Percentiles rank a stretch among this genome's conserved stretches.
phyloP scores from a whole-genome alignment of 2,888 invertebrate species.

The Cryptus armator region DNA sequence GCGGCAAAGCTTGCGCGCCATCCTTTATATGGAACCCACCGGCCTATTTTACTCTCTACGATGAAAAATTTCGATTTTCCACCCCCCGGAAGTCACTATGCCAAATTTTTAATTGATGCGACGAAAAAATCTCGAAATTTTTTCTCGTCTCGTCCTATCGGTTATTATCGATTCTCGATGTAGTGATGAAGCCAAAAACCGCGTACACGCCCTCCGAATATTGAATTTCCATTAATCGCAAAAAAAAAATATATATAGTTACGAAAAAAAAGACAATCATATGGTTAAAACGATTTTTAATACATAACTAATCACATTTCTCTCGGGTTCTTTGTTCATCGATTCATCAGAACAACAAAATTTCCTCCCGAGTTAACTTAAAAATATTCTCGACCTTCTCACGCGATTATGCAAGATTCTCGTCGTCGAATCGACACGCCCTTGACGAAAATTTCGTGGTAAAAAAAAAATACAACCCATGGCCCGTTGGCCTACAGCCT shows the following conservation, averaged over 20 bases:
- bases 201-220: not conserved
- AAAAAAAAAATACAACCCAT: not conserved
- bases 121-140: not conserved
- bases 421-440: constrained; percentile 16
- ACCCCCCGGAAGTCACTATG: not conserved
- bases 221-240: not conserved
- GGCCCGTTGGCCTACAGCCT: not conserved
- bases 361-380: not conserved
- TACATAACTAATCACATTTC: too few relatives aligned
- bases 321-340: not conserved
- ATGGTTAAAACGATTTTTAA: too few relatives aligned
- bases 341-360: not conserved
- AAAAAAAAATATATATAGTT: not conserved
- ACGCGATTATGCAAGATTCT: not conserved
- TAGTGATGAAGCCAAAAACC: not conserved
- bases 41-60: constrained; percentile 5
- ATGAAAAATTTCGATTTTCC: constrained; percentile 4
- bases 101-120: not conserved
- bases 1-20: constrained; percentile 21
- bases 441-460: not conserved
- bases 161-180: not conserved
- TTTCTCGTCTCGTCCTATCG: not conserved
- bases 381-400: not conserved
- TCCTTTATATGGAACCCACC: not conserved
- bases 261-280: too few relatives aligned